Conservation (phyloP, 2,888 invertebrate species). For the Phanerotoma sp. region DNA sequence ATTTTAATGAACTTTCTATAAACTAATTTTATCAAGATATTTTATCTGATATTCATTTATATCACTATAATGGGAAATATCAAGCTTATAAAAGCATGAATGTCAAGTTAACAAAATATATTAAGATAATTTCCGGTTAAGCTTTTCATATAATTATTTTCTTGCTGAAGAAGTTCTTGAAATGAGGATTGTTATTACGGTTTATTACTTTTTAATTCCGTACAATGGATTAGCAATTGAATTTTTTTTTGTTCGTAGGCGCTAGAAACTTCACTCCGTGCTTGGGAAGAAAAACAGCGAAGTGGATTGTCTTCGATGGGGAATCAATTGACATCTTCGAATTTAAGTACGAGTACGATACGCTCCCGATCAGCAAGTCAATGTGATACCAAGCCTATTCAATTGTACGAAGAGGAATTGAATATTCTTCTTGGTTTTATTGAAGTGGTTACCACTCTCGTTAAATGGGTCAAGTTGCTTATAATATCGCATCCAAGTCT, state of each 20-base stretch:
- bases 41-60: too few relatives aligned
- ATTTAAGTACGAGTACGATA: constrained; percentile 39
- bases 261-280: constrained; percentile 84
- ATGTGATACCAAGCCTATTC: constrained; percentile 59
- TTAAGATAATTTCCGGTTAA: too few relatives aligned
- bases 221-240: too few relatives aligned
- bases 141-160: too few relatives aligned
- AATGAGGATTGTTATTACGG: too few relatives aligned
- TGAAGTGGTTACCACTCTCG: constrained; percentile 81
- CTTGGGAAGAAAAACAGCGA: constrained; percentile 84
- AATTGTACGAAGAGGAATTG: constrained; percentile 67
- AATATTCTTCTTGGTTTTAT: constrained; percentile 75
- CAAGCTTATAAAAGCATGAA: too few relatives aligned
- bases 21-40: too few relatives aligned
- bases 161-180: too few relatives aligned
- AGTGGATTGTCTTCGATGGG: constrained; percentile 55
- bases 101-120: too few relatives aligned
- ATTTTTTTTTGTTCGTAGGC: constrained; percentile 60
- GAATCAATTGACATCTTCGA: constrained; percentile 45
- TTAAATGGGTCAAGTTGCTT: constrained; percentile 75
- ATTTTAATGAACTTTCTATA: too few relatives aligned
- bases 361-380: constrained; percentile 36
- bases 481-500: constrained; percentile 69
- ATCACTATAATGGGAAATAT: too few relatives aligned
- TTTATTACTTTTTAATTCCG: too few relatives aligned